Percentiles rank a stretch among this genome's conserved stretches.
Conservation (phyloP, 2,113 vertebrate species). For the Lamprotornis superbus region DNA sequence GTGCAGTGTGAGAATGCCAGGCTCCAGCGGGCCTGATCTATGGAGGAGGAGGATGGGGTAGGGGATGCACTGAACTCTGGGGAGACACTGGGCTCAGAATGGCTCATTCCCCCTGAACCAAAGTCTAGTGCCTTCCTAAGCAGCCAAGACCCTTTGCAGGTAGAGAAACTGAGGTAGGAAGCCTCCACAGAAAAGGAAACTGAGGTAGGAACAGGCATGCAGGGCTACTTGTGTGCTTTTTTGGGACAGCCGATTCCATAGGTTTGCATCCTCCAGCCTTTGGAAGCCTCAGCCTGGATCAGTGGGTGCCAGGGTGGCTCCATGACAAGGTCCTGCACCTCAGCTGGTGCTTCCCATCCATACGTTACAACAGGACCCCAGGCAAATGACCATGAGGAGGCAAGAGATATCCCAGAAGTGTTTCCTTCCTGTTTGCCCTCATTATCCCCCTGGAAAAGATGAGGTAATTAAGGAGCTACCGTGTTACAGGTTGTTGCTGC, state of each 20-base stretch:
- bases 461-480: slow-evolving; percentile 29
- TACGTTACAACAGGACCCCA: not conserved
- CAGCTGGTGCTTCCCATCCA: not conserved
- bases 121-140: not conserved
- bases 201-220: not conserved
- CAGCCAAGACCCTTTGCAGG: not conserved
- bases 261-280: not conserved
- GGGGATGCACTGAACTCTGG: not conserved
- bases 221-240: not conserved
- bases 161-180: not conserved
- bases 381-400: not conserved
- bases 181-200: not conserved
- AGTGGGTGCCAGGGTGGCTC: not conserved
- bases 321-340: not conserved
- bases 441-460: not conserved
- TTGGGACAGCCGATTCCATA: not conserved
- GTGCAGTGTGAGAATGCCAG: not conserved
- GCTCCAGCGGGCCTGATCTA: not conserved
- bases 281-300: not conserved
- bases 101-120: not conserved
- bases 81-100: not conserved
- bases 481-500: slow-evolving; percentile 26
- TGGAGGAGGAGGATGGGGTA: not conserved
- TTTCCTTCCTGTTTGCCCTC: not conserved
- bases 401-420: not conserved